Conservation (phyloP, 2,888 invertebrate genomes). For the Drosophila melanosoma region DNA sequence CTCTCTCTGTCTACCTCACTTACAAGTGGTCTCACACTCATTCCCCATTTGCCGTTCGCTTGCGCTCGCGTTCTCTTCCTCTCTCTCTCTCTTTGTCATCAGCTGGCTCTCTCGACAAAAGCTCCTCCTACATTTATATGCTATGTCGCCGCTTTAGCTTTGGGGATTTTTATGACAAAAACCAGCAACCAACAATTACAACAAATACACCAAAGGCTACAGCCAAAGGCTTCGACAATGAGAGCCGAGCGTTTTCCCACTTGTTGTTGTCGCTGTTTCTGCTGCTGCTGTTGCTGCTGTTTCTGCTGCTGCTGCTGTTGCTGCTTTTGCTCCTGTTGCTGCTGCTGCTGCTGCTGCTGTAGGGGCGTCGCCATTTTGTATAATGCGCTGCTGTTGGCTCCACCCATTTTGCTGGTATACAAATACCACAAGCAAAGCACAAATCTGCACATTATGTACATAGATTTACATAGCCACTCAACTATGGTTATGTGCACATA, state of each 20-base stretch:
- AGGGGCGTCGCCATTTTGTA: constrained; percentile 70
- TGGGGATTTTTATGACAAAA: constrained; percentile 74
- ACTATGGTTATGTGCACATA: constrained; percentile 4
- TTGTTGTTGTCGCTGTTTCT: constrained; percentile 1
- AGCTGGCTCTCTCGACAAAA: constrained; percentile 34
- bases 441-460: constrained; percentile 24
- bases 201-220: constrained; percentile 7
- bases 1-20: constrained; percentile 1
- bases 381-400: constrained; percentile 56
- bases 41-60: constrained; percentile 32
- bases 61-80: constrained; percentile 26
- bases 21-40: constrained; percentile 5
- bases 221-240: constrained; percentile 25
- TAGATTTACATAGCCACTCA: constrained; percentile 25
- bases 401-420: constrained; percentile 44
- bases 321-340: background rate
- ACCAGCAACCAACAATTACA: constrained; percentile 19
- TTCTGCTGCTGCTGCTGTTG: constrained; percentile 1
- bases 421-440: constrained; percentile 37
- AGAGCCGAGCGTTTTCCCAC: constrained; percentile 34
- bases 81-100: constrained; percentile 1
- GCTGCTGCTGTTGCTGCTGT: constrained; percentile 13
- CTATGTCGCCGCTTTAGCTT: constrained; percentile 59
- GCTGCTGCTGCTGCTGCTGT: constrained; percentile 23
- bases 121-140: constrained; percentile 69